Conservation (phyloP, 1,140 invertebrate species). For the Rhyzopertha dominica region DNA sequence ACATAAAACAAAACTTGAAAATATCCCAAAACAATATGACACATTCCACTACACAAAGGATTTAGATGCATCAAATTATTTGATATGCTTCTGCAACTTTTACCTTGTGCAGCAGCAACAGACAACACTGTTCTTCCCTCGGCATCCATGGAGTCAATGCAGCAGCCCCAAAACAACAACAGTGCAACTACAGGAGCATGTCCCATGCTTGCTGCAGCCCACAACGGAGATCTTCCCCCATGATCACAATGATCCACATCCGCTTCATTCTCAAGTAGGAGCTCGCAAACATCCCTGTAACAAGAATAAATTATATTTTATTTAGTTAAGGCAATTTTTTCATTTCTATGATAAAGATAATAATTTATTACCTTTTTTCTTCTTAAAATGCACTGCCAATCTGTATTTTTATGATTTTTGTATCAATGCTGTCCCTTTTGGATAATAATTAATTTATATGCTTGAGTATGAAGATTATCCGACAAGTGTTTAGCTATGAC, state of each 20-base stretch:
- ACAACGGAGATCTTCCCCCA: slow-evolving; percentile 71
- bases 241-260: slow-evolving; percentile 81
- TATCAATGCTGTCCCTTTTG: too few species aligned
- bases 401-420: too few species aligned
- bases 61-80: slow-evolving; percentile 1
- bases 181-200: slow-evolving; percentile 75
- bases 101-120: slow-evolving; percentile 81
- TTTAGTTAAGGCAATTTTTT: background rate
- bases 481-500: too few species aligned
- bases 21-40: slow-evolving; percentile 2
- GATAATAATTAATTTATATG: too few species aligned
- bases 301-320: slow-evolving; percentile 17
- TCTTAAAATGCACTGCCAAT: too few species aligned
- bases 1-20: background rate
- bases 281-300: slow-evolving; percentile 69
- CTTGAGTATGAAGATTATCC: too few species aligned
- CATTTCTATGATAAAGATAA: slow-evolving; percentile 3
- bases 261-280: slow-evolving; percentile 78
- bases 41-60: background rate
- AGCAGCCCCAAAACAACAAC: slow-evolving; percentile 83
- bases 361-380: too few species aligned
- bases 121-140: slow-evolving; percentile 86
- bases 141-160: slow-evolving; percentile 82
- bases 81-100: background rate
- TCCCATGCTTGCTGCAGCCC: slow-evolving; percentile 82